Evolutionary conservation across 2,113 vertebrate species (phyloP).

Genomic region (Sciurus niger): DNA sequence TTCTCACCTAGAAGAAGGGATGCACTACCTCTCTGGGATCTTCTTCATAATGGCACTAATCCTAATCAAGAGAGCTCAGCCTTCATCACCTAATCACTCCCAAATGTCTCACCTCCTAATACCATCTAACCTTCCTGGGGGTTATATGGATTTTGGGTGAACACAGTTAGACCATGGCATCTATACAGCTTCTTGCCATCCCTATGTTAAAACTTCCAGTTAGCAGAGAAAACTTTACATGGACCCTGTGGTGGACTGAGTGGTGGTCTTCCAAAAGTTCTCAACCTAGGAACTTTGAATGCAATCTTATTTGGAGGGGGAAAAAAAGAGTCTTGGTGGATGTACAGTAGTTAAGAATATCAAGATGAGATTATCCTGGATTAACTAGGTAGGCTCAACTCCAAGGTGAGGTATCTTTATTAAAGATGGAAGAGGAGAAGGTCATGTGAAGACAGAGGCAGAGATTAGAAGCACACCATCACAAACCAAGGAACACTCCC

Average conservation of each 20-base stretch:
- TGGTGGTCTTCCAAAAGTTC: not conserved
- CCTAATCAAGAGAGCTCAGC: not conserved
- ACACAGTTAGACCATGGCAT: not conserved
- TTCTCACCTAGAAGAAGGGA: not conserved
- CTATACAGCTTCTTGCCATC: not conserved
- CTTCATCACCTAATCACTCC: not conserved
- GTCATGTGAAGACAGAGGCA: not conserved
- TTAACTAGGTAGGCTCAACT: not conserved
- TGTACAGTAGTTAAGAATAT: not conserved
- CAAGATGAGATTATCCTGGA: not conserved
- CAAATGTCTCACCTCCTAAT: not conserved
- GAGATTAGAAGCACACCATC: not conserved
- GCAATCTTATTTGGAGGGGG: not conserved
- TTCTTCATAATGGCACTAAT: not conserved
- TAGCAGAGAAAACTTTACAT: not conserved
- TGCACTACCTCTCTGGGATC: not conserved
- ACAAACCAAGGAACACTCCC: not conserved
- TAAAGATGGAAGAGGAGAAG: not conserved
- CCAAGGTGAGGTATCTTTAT: not conserved
- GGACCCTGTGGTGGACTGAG: not conserved
- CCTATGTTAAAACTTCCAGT: not conserved
- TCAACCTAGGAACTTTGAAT: not conserved
- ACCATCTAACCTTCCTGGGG: not conserved
- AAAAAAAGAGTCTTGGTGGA: not conserved
- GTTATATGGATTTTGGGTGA: not conserved